Base-by-base conservation (phyloP, 2,888 invertebrate species). In the Drosophila villosipedis region DNA sequence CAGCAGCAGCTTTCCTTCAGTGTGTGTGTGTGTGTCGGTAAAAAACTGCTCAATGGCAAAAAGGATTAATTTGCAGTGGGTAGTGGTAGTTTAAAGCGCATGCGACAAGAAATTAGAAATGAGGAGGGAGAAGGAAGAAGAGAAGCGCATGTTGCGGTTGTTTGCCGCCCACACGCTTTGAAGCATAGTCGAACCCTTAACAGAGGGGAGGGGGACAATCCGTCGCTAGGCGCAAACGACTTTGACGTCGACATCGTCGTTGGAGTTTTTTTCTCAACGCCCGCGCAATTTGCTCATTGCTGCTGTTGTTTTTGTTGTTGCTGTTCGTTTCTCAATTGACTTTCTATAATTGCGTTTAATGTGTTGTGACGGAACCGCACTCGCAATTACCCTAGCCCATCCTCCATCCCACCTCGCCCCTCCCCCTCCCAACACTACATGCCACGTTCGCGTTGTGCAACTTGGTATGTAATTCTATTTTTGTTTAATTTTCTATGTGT, bases 261-360 rank as follows among this genome's bases (percentile, higher is more conserved):
- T 64, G 52, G 63, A 60, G 57, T 43, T 68, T 37, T 31, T 22
- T 87, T 79, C 35, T 73, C 83, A 76, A 76, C 89, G 71, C 90
- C 90, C 84, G 52, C 90, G 78, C 88, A 81, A 75, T 78, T 90
- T 82, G 60, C 63, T 49, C 53, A 37, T 41, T 67, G 37, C 37
- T 76, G 52, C 25, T 66, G 50, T 37, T 69, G 60, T 19, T 47
- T 63, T 30, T 64, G 61, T 25, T 64, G 58, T 30, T 55, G 50
- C 22, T 63, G 53, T 52, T 64, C 49, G 69, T 73, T 71, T 84
- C 76, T 74, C 86, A 82, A 86, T 88, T 86, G 85, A 86, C 89
- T 86, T 86, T 90, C 91, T 91, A 90, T 86, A 86, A 91, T 86
- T 91, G 85, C 85, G 88, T 91, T 86, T 86, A 91, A 86, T 91